Percentiles rank a stretch among this genome's conserved stretches.
Evolutionary conservation across 53 echinoderm and acorn worm species (phyloP).

Genomic region (Astropecten irregularis): DNA sequence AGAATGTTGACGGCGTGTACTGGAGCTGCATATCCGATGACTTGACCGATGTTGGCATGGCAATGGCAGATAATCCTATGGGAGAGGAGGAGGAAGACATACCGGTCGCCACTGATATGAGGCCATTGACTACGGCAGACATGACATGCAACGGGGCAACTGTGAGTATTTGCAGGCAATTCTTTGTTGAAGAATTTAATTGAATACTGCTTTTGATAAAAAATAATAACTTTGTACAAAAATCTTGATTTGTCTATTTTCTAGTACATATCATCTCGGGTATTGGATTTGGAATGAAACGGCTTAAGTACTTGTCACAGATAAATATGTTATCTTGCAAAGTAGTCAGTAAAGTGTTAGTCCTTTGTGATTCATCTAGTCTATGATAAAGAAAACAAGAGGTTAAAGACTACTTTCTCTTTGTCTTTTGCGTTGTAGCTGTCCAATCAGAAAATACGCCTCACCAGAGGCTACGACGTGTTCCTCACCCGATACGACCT

Average conservation of each 20-base stretch:
- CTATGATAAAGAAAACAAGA: no score
- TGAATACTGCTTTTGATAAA: no score
- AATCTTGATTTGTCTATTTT: neutral
- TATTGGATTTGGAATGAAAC: no score
- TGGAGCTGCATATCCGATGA: constrained; percentile 43
- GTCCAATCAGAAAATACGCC: constrained; percentile 39
- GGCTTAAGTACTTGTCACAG: no score
- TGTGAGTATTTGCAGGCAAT: constrained; percentile 47
- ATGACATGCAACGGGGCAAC: constrained; percentile 1
- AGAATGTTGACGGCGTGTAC: neutral
- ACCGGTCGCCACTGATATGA: constrained; percentile 57
- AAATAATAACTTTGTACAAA: neutral
- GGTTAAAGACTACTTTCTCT: no score
- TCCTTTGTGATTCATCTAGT: no score
- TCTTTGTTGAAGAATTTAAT: no score
- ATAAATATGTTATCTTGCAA: no score
- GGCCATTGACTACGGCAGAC: constrained; percentile 2
- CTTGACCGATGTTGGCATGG: no score
- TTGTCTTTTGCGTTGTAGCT: constrained; percentile 13
- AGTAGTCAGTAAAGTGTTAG: no score
- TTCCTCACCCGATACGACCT: constrained; percentile 47
- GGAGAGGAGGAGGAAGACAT: neutral
- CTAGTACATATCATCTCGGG: neutral
- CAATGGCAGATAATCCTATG: no score
- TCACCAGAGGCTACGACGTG: constrained; percentile 56